A percentile compares a stretch with the other conserved stretches of the same genome.
These are phyloP conservation scores for Polyploca ridens DNA, from an alignment of 2,888 invertebrate genomes.

Conservation along the genomic window DNA sequence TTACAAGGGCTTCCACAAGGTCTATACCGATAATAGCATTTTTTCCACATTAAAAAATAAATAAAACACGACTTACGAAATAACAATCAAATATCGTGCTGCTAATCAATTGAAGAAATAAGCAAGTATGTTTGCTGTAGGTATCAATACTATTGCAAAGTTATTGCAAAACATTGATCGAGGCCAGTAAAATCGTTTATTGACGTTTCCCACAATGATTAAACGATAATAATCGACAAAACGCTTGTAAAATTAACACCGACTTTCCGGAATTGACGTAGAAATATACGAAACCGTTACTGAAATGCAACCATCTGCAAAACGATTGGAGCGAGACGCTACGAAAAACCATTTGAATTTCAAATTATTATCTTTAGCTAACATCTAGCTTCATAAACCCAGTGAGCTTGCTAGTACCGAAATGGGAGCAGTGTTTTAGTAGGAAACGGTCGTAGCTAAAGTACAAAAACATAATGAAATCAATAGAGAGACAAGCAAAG, in stretches of 20 bases:
- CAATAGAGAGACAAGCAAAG: slow-evolving; percentile 51
- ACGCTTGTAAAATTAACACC: slow-evolving; percentile 14
- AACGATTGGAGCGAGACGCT: neutral
- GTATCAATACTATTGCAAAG: neutral
- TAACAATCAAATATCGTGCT: slow-evolving; percentile 36
- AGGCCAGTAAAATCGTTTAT: slow-evolving; percentile 47
- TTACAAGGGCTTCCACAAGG: slow-evolving; percentile 38
- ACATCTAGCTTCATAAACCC: neutral
- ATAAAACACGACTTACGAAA: slow-evolving; percentile 28
- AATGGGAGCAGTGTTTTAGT: slow-evolving; percentile 14
- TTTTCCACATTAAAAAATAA: slow-evolving; percentile 26
- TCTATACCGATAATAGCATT: slow-evolving; percentile 29
- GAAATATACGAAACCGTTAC: neutral
- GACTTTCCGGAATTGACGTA: neutral
- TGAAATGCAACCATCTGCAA: neutral
- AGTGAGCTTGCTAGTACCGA: neutral
- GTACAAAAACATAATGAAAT: slow-evolving; percentile 32
- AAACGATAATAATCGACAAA: slow-evolving; percentile 17
- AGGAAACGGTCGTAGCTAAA: slow-evolving; percentile 20
- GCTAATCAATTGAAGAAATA: slow-evolving; percentile 38
- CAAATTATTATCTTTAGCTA: slow-evolving; percentile 7
- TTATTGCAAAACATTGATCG: slow-evolving; percentile 47
- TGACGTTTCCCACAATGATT: slow-evolving; percentile 36
- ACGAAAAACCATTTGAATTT: slow-evolving; percentile 11
- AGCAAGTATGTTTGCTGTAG: slow-evolving; percentile 27